Evolutionary conservation across 1,140 invertebrate genomes (phyloP).

Genomic region (Nasonia giraulti): DNA sequence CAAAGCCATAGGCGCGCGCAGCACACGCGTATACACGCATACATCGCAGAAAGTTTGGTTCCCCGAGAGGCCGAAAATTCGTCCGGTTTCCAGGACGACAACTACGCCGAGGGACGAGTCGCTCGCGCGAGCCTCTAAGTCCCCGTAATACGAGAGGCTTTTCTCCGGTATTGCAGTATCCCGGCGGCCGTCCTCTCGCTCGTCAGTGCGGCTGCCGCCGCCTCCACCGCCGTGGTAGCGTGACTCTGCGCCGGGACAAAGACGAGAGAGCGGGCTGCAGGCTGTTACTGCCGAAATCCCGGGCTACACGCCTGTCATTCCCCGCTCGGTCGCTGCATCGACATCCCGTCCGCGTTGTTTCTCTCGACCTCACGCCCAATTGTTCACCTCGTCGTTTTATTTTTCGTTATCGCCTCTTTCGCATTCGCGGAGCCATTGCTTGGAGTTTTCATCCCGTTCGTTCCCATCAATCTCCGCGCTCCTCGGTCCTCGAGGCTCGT

Average conservation of each 20-base stretch:
- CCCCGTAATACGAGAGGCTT: slow-evolving; percentile 36
- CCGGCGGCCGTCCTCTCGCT: neutral
- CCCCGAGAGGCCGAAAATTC: slow-evolving; percentile 33
- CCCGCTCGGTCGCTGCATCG: neutral
- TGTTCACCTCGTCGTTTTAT: neutral
- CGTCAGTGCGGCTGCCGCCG: neutral
- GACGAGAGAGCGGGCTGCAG: neutral
- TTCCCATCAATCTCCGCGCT: neutral
- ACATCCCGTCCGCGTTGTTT: neutral
- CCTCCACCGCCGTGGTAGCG: neutral
- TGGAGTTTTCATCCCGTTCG: neutral
- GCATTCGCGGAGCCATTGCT: neutral
- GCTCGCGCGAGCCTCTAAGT: neutral
- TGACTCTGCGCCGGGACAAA: slow-evolving; percentile 5
- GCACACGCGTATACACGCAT: neutral
- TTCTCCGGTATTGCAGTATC: slow-evolving; percentile 34
- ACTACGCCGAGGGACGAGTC: neutral
- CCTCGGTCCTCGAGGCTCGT: too few relatives aligned
- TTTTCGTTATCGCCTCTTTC: neutral
- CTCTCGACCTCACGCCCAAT: neutral
- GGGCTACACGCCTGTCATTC: slow-evolving; percentile 29
- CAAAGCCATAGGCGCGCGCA: neutral
- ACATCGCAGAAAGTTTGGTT: neutral
- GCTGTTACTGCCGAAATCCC: too few relatives aligned
- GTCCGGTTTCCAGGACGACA: slow-evolving; percentile 22